Percentiles rank a stretch among this genome's conserved stretches.
Conservation (phyloP, 2,113 vertebrate genomes). For the Zeus faber region DNA sequence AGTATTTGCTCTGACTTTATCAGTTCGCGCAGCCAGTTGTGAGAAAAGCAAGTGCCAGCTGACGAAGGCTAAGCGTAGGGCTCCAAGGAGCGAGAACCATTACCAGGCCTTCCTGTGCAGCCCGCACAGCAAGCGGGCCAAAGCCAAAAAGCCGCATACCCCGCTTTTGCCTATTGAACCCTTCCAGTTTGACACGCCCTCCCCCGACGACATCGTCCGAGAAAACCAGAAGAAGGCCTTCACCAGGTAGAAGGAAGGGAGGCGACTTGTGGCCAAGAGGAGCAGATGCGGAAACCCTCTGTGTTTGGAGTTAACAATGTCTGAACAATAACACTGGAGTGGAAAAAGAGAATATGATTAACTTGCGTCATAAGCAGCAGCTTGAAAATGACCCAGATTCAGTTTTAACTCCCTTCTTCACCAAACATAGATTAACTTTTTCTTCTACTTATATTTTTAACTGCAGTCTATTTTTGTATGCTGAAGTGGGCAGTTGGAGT, state of each 20-base stretch:
- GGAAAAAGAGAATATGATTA: background rate
- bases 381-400: slow-evolving; percentile 19
- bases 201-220: slow-evolving; percentile 93
- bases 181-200: slow-evolving; percentile 89
- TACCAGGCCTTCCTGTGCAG: slow-evolving; percentile 75
- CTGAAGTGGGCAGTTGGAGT: slow-evolving; percentile 21
- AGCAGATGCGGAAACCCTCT: too few species aligned
- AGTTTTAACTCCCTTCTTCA: background rate
- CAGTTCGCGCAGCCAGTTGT: slow-evolving; percentile 72
- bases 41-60: slow-evolving; percentile 46
- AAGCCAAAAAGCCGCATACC: slow-evolving; percentile 67
- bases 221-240: slow-evolving; percentile 89
- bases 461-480: slow-evolving; percentile 47
- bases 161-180: slow-evolving; percentile 78
- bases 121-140: slow-evolving; percentile 73
- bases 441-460: slow-evolving; percentile 28
- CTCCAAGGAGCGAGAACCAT: slow-evolving; percentile 24
- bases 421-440: background rate
- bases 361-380: slow-evolving; percentile 21
- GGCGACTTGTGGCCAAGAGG: too few species aligned
- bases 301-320: background rate
- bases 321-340: background rate
- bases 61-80: slow-evolving; percentile 18
- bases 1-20: slow-evolving; percentile 86
- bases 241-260: slow-evolving; percentile 64